Conservation (phyloP, 2,888 invertebrate genomes). For the Polydrusus tereticollis region DNA sequence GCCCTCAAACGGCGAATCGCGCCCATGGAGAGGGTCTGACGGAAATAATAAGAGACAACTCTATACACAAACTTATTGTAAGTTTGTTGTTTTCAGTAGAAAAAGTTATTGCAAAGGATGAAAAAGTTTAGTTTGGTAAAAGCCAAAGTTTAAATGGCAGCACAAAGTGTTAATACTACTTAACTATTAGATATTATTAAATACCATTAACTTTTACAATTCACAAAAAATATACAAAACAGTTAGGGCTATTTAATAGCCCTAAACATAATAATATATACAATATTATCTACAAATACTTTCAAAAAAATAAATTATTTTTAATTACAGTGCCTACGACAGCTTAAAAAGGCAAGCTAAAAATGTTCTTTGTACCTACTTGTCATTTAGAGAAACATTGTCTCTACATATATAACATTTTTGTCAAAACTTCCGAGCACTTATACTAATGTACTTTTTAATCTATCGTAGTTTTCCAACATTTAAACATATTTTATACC, state of each 20-base stretch:
- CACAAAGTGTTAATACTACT: no score
- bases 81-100: no score
- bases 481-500: background rate
- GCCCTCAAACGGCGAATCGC: no score
- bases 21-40: no score
- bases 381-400: no score
- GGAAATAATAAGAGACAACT: no score
- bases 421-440: background rate
- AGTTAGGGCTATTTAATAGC: slow-evolving; percentile 20
- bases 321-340: slow-evolving; percentile 15
- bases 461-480: background rate
- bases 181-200: background rate
- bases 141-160: no score
- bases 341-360: background rate
- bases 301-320: slow-evolving; percentile 21
- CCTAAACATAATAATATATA: slow-evolving; percentile 21
- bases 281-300: slow-evolving; percentile 21
- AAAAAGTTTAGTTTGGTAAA: no score
- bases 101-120: no score
- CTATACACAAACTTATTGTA: no score
- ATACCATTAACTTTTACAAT: slow-evolving; percentile 12
- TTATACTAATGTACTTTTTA: background rate
- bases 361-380: background rate
- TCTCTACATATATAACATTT: no score
- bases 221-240: slow-evolving; percentile 29